These are phyloP conservation scores for Lampris incognitus DNA, from an alignment of 2,113 vertebrate genomes.

Conservation along the genomic window DNA sequence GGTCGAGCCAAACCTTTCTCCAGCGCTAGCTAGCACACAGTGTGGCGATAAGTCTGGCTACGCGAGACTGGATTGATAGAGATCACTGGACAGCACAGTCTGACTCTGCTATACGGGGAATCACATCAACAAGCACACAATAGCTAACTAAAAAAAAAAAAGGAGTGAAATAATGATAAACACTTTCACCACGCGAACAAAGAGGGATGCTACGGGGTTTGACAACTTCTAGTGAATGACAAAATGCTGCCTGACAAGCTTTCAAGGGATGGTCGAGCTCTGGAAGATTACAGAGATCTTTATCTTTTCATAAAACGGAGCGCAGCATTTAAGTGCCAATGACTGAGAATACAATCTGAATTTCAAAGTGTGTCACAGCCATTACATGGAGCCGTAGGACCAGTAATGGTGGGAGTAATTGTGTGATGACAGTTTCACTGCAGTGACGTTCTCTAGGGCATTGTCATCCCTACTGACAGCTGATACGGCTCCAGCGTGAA, in stretches of 20 bases:
- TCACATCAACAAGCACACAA: slow-evolving; percentile 69
- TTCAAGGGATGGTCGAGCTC: slow-evolving; percentile 71
- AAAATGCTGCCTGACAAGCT: slow-evolving; percentile 80
- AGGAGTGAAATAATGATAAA: slow-evolving; percentile 17
- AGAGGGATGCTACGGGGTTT: slow-evolving; percentile 63
- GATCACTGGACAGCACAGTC: slow-evolving; percentile 61
- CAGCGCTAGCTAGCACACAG: too few species aligned
- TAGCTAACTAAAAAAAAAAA: slow-evolving; percentile 61
- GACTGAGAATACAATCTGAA: slow-evolving; percentile 81
- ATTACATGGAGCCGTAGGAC: slow-evolving; percentile 77
- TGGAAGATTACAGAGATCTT: slow-evolving; percentile 81
- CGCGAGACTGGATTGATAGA: slow-evolving; percentile 20
- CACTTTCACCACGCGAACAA: slow-evolving; percentile 68
- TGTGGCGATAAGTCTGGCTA: too few species aligned
- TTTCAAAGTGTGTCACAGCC: slow-evolving; percentile 79
- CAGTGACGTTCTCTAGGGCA: slow-evolving; percentile 77
- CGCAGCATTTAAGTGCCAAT: slow-evolving; percentile 81
- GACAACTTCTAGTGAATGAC: slow-evolving; percentile 78
- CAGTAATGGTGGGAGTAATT: slow-evolving; percentile 83
- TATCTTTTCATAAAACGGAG: slow-evolving; percentile 82
- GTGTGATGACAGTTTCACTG: slow-evolving; percentile 85
- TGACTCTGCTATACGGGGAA: slow-evolving; percentile 52
- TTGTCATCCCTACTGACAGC: slow-evolving; percentile 82
- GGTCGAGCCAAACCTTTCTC: too few species aligned
- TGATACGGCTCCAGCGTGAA: slow-evolving; percentile 75